Conservation (phyloP, 2,797 vertebrate genomes). For the Rhodeus uyekii region DNA sequence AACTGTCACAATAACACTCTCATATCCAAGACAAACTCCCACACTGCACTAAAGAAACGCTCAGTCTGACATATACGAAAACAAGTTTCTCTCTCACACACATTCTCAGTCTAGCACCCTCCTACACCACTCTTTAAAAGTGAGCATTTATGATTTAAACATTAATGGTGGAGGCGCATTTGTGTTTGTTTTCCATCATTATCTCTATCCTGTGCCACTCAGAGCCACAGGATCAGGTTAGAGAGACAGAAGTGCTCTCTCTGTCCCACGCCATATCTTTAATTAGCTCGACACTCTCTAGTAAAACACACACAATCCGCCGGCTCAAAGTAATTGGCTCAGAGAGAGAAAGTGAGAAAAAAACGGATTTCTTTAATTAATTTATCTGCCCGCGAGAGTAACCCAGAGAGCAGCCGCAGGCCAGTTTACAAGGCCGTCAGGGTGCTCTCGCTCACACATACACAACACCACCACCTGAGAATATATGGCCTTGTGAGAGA, state of each 20-base stretch:
- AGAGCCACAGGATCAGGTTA: constrained; percentile 33
- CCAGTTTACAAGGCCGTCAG: constrained; percentile 87
- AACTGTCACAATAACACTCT: constrained; percentile 62
- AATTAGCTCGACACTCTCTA: constrained; percentile 87
- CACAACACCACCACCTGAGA: constrained; percentile 10
- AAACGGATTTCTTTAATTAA: constrained; percentile 86
- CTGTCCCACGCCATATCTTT: constrained; percentile 85
- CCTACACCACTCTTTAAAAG: constrained; percentile 46
- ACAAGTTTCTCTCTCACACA: constrained; percentile 58
- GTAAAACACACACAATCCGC: constrained; percentile 89
- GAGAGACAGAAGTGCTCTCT: constrained; percentile 53
- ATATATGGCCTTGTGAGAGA: constrained; percentile 45
- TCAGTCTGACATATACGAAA: constrained; percentile 21
- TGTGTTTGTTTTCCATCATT: constrained; percentile 55
- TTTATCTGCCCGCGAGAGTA: constrained; percentile 90
- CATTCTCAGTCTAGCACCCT: constrained; percentile 55
- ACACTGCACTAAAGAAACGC: constrained; percentile 57
- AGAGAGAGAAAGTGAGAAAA: constrained; percentile 61
- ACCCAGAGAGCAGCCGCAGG: constrained; percentile 85
- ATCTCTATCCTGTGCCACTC: constrained; percentile 32
- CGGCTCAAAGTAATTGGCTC: constrained; percentile 91
- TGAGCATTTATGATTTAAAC: constrained; percentile 30
- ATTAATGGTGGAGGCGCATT: constrained; percentile 36
- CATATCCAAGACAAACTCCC: constrained; percentile 66
- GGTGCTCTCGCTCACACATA: constrained; percentile 38